phyloP scores from a whole-genome alignment of 2,888 invertebrate genomes.

The Sesia bembeciformis region DNA sequence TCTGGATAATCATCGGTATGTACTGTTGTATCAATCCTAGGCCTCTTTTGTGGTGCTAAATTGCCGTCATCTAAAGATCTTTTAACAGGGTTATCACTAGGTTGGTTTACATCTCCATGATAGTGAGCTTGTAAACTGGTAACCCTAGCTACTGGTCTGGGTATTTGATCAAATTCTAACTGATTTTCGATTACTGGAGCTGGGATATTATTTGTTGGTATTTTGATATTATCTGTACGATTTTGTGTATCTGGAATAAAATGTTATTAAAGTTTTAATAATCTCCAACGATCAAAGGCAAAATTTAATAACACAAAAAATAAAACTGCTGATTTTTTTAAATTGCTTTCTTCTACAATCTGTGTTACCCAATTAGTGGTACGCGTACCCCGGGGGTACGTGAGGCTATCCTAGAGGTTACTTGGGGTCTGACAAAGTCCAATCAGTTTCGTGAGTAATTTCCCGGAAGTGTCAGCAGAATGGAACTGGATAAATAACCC shows the following conservation, averaged over 20 bases:
- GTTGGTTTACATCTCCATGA: conserved; percentile 41
- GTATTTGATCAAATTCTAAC: conserved; percentile 16
- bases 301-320: no score
- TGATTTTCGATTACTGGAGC: conserved; percentile 1
- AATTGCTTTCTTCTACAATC: no score
- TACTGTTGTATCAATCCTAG: conserved; percentile 15
- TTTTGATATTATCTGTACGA: conserved; percentile 27
- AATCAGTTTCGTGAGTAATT: no score
- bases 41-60: conserved; percentile 35
- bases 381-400: no score
- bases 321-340: no score
- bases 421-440: no score
- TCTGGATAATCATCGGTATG: conserved; percentile 37
- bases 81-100: conserved; percentile 28
- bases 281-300: no score
- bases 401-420: no score
- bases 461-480: no score
- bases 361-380: no score
- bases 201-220: conserved; percentile 21
- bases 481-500: no score
- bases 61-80: conserved; percentile 19
- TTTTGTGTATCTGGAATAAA: conserved; percentile 2
- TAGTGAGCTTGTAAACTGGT: conserved; percentile 29
- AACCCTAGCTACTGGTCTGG: conserved; percentile 27
- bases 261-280: neutral